These are phyloP conservation scores for Dissostichus mawsoni DNA, from an alignment of 2,113 vertebrate genomes.

Conservation along the genomic window DNA sequence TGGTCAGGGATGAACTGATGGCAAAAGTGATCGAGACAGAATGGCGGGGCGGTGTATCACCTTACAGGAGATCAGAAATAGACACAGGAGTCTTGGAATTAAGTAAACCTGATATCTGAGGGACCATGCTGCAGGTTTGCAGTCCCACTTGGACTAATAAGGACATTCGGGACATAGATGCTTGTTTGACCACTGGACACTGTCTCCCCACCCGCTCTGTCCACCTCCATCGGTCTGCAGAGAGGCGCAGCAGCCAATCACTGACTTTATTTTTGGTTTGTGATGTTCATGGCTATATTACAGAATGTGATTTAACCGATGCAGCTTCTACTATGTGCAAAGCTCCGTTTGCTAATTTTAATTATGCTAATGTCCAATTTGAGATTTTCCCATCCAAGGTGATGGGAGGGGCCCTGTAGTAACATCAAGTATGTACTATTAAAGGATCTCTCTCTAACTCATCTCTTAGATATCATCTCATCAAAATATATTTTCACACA, in stretches of 20 bases:
- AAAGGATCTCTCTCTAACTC: background rate
- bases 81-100: constrained; percentile 84
- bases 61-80: constrained; percentile 86
- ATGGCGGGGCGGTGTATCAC: constrained; percentile 73
- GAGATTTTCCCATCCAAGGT: constrained; percentile 14
- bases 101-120: constrained; percentile 82
- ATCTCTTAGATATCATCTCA: background rate
- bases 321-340: constrained; percentile 63
- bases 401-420: background rate
- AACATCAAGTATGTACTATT: background rate
- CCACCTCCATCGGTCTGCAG: constrained; percentile 50
- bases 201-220: constrained; percentile 54
- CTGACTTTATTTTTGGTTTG: constrained; percentile 78
- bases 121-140: constrained; percentile 60
- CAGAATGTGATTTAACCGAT: constrained; percentile 46
- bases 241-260: constrained; percentile 18
- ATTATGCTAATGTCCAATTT: constrained; percentile 22
- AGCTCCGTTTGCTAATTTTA: constrained; percentile 26
- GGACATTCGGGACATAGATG: constrained; percentile 79
- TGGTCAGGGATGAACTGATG: constrained; percentile 60
- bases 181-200: constrained; percentile 67
- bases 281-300: constrained; percentile 64
- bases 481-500: constrained; percentile 30
- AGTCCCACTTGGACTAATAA: constrained; percentile 86
- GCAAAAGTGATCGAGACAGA: constrained; percentile 73